These are phyloP conservation scores for Ostrea denselamellosa DNA, from an alignment of 1,140 invertebrate genomes.

Conservation along the genomic window DNA sequence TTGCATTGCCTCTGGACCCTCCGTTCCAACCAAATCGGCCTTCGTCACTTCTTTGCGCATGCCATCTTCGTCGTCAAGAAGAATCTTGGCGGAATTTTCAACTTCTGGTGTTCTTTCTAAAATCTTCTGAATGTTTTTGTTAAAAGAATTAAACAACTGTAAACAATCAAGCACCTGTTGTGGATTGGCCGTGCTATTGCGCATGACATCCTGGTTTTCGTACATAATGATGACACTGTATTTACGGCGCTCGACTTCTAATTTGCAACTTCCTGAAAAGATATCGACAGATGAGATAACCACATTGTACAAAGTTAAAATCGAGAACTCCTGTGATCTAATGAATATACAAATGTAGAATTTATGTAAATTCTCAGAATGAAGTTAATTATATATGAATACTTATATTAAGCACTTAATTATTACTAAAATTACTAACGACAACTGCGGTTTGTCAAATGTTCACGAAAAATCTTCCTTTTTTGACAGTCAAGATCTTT, in stretches of 20 bases:
- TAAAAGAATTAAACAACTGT: constrained; percentile 61
- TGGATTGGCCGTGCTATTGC: constrained; percentile 20
- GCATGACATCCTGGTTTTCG: constrained; percentile 32
- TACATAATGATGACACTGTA: constrained; percentile 15
- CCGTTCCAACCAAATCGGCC: constrained; percentile 49
- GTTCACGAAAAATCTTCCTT: no score
- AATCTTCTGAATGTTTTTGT: constrained; percentile 58
- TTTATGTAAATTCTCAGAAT: no score
- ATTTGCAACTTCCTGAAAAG: constrained; percentile 28
- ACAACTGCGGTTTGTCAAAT: no score
- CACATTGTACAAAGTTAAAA: not conserved
- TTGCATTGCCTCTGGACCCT: constrained; percentile 58
- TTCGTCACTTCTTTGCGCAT: constrained; percentile 60
- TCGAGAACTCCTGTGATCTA: not conserved
- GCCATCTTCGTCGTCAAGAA: constrained; percentile 61
- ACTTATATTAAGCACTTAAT: no score
- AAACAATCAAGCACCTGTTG: constrained; percentile 50
- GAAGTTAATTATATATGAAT: no score
- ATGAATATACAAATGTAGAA: not conserved
- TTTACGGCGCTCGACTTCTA: not conserved
- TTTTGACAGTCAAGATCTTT: no score
- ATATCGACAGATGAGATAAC: not conserved
- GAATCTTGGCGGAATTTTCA: constrained; percentile 51
- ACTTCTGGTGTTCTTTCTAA: constrained; percentile 58
- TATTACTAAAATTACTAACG: no score